phyloP scores from a whole-genome alignment of 1,140 invertebrate species.

The Radopholus similis region DNA sequence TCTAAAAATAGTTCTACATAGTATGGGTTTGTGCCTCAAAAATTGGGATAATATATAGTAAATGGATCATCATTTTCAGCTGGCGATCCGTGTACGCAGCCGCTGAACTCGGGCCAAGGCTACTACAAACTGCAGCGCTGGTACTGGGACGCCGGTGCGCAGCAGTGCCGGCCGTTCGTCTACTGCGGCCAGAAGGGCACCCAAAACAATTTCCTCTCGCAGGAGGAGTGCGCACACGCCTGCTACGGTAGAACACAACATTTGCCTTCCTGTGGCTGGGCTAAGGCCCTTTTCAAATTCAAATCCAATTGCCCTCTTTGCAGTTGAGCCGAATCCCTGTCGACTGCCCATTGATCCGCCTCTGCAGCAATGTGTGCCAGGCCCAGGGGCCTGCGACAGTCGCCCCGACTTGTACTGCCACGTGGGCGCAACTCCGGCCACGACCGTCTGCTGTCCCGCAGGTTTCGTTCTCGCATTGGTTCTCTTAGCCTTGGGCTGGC shows the following conservation, averaged over 20 bases:
- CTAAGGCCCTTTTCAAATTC: background rate
- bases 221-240: conserved; percentile 47
- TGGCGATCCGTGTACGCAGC: conserved; percentile 55
- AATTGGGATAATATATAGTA: background rate
- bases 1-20: background rate
- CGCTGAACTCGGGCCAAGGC: conserved; percentile 52
- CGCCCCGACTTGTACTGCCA: conserved; percentile 44
- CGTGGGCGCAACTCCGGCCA: conserved; percentile 46
- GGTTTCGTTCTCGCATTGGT: conserved; percentile 19
- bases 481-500: background rate
- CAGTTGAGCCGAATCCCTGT: conserved; percentile 52
- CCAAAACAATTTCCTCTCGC: conserved; percentile 57
- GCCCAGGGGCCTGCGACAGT: conserved; percentile 42
- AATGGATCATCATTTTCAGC: conserved; percentile 40
- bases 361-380: conserved; percentile 40
- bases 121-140: conserved; percentile 43
- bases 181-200: conserved; percentile 57
- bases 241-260: conserved; percentile 44
- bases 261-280: background rate
- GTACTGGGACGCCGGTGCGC: conserved; percentile 49
- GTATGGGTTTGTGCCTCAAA: background rate
- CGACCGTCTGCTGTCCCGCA: conserved; percentile 57
- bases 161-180: conserved; percentile 48
- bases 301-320: conserved; percentile 6
- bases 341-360: conserved; percentile 43